These are phyloP conservation scores for Corythornis cristatus DNA, from an alignment of 2,113 vertebrate species.

Conservation along the genomic window DNA sequence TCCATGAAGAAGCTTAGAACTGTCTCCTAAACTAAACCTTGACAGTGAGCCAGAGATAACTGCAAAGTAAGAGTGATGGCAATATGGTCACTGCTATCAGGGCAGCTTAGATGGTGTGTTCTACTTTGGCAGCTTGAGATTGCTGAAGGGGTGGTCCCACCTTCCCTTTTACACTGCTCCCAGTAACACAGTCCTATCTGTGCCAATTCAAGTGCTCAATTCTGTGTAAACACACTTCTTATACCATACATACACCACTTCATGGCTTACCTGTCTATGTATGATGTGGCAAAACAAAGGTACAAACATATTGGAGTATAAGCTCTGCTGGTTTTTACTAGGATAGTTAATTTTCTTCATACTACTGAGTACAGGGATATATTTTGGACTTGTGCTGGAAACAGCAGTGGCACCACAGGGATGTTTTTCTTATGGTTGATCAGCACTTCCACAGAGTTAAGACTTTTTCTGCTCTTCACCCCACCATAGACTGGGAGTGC, in stretches of 20 bases:
- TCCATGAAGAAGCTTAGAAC: background rate
- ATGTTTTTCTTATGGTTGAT: background rate
- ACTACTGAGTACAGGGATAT: no score
- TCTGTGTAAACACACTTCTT: background rate
- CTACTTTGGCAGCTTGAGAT: background rate
- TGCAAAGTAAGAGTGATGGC: accelerated
- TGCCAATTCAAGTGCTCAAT: background rate
- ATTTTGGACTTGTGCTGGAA: background rate
- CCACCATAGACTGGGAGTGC: background rate
- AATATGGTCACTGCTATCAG: background rate
- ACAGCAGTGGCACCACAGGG: background rate
- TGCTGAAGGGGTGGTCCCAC: background rate
- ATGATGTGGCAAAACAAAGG: background rate
- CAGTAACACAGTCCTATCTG: background rate
- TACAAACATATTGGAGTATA: background rate
- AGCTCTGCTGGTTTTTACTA: background rate
- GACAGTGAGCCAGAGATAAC: background rate
- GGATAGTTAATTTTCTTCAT: background rate
- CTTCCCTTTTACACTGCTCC: background rate
- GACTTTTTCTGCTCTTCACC: background rate
- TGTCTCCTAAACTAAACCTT: background rate
- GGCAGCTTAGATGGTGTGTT: accelerated
- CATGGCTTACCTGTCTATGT: accelerated
- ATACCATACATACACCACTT: no score
- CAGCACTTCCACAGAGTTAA: background rate